Conservation (phyloP, 2,797 vertebrate genomes). For the Lophius americanus region DNA sequence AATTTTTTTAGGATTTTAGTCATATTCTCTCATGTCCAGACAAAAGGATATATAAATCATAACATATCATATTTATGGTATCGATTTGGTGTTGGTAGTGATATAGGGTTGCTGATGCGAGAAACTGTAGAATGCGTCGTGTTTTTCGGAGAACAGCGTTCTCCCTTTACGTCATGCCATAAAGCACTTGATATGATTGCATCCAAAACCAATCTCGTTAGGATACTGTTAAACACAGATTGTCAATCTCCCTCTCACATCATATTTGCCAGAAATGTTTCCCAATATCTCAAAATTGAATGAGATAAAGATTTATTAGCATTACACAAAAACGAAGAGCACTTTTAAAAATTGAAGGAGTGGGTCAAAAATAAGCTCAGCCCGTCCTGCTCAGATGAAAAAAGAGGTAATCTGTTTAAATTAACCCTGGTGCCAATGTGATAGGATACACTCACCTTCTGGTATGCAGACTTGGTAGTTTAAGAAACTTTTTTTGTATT, state of each 20-base stretch:
- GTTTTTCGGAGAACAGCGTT: not conserved
- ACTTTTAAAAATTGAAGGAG: conserved; percentile 6
- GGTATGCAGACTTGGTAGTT: conserved; percentile 9
- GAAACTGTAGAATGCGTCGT: conserved; percentile 2
- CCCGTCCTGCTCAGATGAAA: conserved; percentile 6
- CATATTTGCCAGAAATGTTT: conserved; percentile 1
- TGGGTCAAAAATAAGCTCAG: conserved; percentile 13
- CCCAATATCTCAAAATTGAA: conserved; percentile 11
- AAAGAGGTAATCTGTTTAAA: conserved; percentile 29
- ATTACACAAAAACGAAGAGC: conserved; percentile 11
- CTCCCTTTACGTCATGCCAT: conserved; percentile 9
- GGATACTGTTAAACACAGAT: conserved; percentile 9
- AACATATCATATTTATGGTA: too few species aligned
- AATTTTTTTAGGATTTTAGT: too few species aligned
- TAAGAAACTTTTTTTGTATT: conserved; percentile 13
- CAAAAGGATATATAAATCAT: too few species aligned
- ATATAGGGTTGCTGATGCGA: not conserved
- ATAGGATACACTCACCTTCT: conserved; percentile 19
- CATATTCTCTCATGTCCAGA: too few species aligned
- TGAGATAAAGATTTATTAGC: conserved; percentile 34
- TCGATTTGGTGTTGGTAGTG: too few species aligned
- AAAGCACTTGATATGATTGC: conserved; percentile 29
- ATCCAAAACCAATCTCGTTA: conserved; percentile 21
- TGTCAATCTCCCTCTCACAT: conserved; percentile 10
- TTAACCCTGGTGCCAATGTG: conserved; percentile 12